A percentile compares a stretch with the other conserved stretches of the same genome.
Evolutionary conservation across 2,113 vertebrate genomes (phyloP).

Genomic region (Neodontobutis hainanensis): DNA sequence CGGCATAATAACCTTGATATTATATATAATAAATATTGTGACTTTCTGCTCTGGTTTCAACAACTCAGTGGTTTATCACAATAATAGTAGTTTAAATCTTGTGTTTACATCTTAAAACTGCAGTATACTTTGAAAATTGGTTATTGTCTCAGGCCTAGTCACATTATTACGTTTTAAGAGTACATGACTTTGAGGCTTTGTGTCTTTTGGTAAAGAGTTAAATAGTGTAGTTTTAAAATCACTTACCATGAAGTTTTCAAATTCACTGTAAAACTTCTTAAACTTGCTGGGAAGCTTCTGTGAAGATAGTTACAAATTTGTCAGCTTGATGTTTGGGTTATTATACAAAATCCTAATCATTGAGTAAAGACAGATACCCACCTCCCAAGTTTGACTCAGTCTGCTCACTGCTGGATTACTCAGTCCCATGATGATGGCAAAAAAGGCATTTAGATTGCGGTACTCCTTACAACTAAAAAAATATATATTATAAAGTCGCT

Average conservation of each 20-base stretch:
- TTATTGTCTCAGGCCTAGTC: no score
- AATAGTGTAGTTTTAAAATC: no score
- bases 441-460: slow-evolving; percentile 96
- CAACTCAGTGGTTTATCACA: no score
- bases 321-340: background rate
- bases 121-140: no score
- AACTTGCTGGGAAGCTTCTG: slow-evolving; percentile 99
- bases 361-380: slow-evolving; percentile 66
- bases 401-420: slow-evolving; percentile 97
- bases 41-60: no score
- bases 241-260: slow-evolving; percentile 98
- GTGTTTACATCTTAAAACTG: no score
- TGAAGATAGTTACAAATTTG: slow-evolving; percentile 69
- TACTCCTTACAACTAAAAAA: slow-evolving; percentile 95
- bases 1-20: no score
- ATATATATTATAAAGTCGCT: slow-evolving; percentile 1
- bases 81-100: no score
- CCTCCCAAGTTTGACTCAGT: slow-evolving; percentile 95
- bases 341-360: background rate
- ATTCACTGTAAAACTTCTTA: slow-evolving; percentile 96
- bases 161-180: no score
- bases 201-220: no score
- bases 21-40: no score
- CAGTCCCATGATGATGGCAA: slow-evolving; percentile 95
- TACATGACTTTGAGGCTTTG: no score